Evolutionary conservation across 2,797 vertebrate species (phyloP).

Genomic region (Florisuga fusca): DNA sequence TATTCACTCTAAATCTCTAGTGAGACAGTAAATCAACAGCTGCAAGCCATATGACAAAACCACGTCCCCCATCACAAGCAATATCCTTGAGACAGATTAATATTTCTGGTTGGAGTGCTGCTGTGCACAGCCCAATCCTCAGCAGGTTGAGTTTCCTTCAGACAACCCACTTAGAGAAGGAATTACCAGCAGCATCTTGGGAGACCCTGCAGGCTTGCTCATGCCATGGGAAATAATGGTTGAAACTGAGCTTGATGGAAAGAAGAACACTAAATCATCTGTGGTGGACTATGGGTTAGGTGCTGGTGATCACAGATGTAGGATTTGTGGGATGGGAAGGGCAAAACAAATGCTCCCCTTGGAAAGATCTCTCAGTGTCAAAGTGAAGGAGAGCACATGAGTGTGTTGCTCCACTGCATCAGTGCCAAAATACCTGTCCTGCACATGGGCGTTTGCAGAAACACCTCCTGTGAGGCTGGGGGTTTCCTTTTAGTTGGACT

Average conservation of each 20-base stretch:
- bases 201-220: neutral
- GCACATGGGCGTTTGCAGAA: neutral
- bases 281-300: neutral
- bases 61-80: neutral
- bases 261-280: neutral
- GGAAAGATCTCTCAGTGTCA: neutral
- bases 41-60: neutral
- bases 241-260: neutral
- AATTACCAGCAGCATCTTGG: neutral
- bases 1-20: neutral
- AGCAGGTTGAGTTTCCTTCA: neutral
- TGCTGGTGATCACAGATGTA: neutral
- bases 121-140: neutral
- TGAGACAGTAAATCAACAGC: neutral
- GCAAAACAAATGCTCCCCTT: neutral
- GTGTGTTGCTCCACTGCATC: neutral
- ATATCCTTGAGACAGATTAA: neutral
- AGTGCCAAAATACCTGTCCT: neutral
- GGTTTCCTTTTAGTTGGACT: neutral
- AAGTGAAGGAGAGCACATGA: neutral
- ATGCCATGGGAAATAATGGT: neutral
- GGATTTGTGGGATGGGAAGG: neutral
- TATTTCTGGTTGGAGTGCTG: fast-evolving
- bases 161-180: neutral
- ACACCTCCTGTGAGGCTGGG: neutral